Percentiles rank a stretch among this genome's conserved stretches.
Conservation (phyloP, 2,113 vertebrate genomes). For the Pseudonaja textilis region DNA sequence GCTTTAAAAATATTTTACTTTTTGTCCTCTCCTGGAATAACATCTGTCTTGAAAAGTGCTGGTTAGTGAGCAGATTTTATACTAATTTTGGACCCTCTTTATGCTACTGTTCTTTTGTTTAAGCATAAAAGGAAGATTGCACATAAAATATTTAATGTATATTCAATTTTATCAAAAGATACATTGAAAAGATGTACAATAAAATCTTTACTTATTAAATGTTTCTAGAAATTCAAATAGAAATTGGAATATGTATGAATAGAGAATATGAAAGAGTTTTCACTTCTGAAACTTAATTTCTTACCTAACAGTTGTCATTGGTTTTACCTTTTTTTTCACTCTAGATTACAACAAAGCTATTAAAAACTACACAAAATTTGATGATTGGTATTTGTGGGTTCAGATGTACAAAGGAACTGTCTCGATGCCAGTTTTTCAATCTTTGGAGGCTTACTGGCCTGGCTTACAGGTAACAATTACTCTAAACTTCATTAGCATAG, state of each 20-base stretch:
- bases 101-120: background rate
- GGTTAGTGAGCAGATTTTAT: background rate
- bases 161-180: background rate
- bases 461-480: slow-evolving; percentile 85
- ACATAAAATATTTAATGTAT: background rate
- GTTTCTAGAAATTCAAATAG: background rate
- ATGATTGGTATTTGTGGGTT: slow-evolving; percentile 99
- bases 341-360: slow-evolving; percentile 91
- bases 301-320: background rate
- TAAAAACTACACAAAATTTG: slow-evolving; percentile 95
- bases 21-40: background rate
- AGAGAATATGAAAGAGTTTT: background rate
- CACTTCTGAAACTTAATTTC: background rate
- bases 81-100: background rate
- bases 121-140: background rate
- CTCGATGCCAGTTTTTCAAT: slow-evolving; percentile 98
- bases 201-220: background rate
- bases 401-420: slow-evolving; percentile 99
- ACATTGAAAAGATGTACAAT: background rate
- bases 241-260: background rate
- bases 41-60: background rate
- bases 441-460: slow-evolving; percentile 96
- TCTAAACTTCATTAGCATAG: background rate
- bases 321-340: slow-evolving; percentile 35
- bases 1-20: background rate